A percentile compares a stretch with the other conserved stretches of the same genome.
Evolutionary conservation across 2,888 invertebrate genomes (phyloP).

Genomic region (Polymixis lichenea): DNA sequence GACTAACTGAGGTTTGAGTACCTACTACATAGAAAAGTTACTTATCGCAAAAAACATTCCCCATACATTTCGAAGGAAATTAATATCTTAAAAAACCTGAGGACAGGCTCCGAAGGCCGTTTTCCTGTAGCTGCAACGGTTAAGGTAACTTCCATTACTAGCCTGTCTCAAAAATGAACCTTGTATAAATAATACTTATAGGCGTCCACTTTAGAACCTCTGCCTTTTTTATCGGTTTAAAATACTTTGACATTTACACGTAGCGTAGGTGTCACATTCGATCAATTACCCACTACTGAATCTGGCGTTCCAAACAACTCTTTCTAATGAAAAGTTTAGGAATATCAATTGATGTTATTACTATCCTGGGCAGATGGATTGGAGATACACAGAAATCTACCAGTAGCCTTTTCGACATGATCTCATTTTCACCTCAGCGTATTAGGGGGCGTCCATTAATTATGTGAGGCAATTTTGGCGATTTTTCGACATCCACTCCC

Average conservation of each 20-base stretch:
- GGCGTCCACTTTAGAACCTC: neutral
- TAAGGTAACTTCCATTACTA: too few species aligned
- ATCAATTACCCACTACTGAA: neutral
- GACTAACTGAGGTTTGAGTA: too few species aligned
- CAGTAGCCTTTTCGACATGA: neutral
- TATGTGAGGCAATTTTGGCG: too few species aligned
- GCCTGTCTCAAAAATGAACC: too few species aligned
- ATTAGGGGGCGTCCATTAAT: too few species aligned
- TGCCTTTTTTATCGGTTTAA: neutral
- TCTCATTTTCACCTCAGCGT: neutral
- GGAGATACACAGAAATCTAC: neutral
- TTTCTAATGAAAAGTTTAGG: neutral
- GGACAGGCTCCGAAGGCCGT: too few species aligned
- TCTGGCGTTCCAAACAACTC: neutral
- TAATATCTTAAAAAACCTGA: too few species aligned
- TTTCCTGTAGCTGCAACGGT: too few species aligned
- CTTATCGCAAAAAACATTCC: too few species aligned
- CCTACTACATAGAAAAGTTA: too few species aligned
- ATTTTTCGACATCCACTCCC: too few species aligned
- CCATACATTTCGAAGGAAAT: too few species aligned
- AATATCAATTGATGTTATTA: neutral
- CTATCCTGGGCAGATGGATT: neutral
- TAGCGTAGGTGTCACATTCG: neutral
- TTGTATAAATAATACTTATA: neutral
- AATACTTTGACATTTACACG: neutral